Conservation (phyloP, 92 coral and sea anemone species). For the Montipora capitata region DNA sequence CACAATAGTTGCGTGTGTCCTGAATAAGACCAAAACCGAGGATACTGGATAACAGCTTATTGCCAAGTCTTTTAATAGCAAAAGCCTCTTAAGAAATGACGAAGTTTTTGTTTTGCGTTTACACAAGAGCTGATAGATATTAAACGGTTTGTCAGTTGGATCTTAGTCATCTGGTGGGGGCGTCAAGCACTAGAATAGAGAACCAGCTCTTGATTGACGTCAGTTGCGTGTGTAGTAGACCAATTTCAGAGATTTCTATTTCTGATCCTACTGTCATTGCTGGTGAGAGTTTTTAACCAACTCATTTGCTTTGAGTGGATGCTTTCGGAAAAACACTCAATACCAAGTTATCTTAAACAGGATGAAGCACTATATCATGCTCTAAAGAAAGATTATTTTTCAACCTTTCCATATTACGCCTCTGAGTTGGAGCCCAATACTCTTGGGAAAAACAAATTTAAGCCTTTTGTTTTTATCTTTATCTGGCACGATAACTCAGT, state of each 20-base stretch:
- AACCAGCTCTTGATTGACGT: constrained; percentile 29
- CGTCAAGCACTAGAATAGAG: constrained; percentile 6
- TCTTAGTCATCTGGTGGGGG: constrained; percentile 28
- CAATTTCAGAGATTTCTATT: constrained; percentile 3
- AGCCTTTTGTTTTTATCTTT: constrained; percentile 1
- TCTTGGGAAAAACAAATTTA: background rate
- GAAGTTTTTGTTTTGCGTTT: constrained; percentile 23
- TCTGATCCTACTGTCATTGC: background rate
- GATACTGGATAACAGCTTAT: background rate
- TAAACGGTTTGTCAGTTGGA: background rate
- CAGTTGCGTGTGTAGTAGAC: constrained; percentile 26
- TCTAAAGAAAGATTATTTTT: constrained; percentile 36
- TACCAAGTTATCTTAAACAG: constrained; percentile 35
- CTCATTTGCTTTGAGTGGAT: constrained; percentile 12
- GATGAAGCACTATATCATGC: constrained; percentile 20
- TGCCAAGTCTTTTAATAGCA: background rate
- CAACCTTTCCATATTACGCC: constrained; percentile 28
- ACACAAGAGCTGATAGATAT: constrained; percentile 37
- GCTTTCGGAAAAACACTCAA: constrained; percentile 33
- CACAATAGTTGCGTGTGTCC: background rate
- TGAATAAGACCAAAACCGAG: constrained; percentile 4
- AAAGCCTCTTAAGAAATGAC: constrained; percentile 26
- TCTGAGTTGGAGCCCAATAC: constrained; percentile 16
- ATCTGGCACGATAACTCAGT: background rate
- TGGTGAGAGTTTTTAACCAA: constrained; percentile 8